Evolutionary conservation across 2,888 invertebrate genomes (phyloP).

Genomic region (Himalopsyche anomala): DNA sequence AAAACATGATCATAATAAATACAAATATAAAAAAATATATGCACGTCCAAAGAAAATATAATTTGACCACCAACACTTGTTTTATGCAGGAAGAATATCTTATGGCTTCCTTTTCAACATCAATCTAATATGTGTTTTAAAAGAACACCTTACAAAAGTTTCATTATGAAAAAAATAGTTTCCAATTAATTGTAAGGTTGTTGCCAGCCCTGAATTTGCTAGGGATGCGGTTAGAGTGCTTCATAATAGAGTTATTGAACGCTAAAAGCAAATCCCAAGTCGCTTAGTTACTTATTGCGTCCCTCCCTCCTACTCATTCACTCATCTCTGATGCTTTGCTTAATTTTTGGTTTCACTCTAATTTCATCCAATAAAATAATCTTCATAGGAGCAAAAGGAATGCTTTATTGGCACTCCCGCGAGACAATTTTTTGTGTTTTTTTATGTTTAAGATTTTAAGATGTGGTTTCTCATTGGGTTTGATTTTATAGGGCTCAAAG

Average conservation of each 20-base stretch:
- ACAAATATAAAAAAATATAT: no score
- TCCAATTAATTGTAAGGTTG: not conserved
- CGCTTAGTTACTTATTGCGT: conserved; percentile 37
- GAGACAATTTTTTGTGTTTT: not conserved
- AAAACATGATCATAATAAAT: no score
- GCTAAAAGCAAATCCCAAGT: conserved; percentile 43
- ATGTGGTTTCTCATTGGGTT: not conserved
- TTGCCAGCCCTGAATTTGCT: conserved; percentile 22
- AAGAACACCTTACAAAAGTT: no score
- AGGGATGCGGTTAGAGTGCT: conserved; percentile 39
- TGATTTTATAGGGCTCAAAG: not conserved
- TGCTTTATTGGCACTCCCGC: not conserved
- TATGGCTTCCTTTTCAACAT: no score
- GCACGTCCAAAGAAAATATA: no score
- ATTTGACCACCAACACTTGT: no score
- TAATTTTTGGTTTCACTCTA: conserved; percentile 40
- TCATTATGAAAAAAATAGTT: no score
- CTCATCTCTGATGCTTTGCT: conserved; percentile 40
- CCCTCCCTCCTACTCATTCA: conserved; percentile 17
- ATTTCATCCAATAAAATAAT: conserved; percentile 33
- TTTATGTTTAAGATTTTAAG: not conserved
- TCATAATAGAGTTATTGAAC: conserved; percentile 43
- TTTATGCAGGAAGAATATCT: no score
- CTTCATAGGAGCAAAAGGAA: not conserved
- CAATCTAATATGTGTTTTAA: no score